Conservation (phyloP, 35 echinoderm and acorn worm genomes). For the Ophioderma brevispina region DNA sequence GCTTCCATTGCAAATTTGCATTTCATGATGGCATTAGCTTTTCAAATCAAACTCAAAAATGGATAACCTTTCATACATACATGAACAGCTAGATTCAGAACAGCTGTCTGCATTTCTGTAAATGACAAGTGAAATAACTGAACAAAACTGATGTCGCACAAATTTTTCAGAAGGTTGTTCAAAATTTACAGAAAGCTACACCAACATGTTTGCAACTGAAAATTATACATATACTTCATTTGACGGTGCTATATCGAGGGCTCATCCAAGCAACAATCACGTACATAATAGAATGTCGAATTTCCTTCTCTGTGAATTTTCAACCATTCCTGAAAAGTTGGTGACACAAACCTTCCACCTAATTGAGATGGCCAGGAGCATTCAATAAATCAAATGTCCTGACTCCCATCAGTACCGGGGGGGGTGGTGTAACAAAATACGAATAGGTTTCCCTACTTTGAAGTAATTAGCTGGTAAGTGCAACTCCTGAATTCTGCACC, state of each 20-base stretch:
- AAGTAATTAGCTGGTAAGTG: background rate
- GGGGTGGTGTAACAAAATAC: background rate
- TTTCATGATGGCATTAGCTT: constrained; percentile 20
- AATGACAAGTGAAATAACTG: constrained; percentile 6
- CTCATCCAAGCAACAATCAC: no score
- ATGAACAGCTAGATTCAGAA: background rate
- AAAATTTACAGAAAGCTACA: no score
- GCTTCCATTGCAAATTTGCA: constrained; percentile 37
- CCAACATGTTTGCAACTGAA: no score
- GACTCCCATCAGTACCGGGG: background rate
- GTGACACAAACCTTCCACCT: no score
- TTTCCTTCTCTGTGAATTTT: no score
- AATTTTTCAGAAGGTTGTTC: constrained; percentile 42
- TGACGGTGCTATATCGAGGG: no score
- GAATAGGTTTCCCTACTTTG: background rate
- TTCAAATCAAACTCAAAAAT: background rate
- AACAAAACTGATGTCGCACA: background rate
- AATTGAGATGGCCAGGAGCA: no score
- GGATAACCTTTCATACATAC: constrained; percentile 23
- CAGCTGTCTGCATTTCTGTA: background rate
- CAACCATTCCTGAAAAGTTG: no score
- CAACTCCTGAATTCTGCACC: background rate
- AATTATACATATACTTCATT: no score
- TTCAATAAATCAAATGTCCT: background rate
- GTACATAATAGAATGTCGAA: no score